Conservation (phyloP, 2,113 vertebrate genomes). For the Nyctereutes procyonoides region DNA sequence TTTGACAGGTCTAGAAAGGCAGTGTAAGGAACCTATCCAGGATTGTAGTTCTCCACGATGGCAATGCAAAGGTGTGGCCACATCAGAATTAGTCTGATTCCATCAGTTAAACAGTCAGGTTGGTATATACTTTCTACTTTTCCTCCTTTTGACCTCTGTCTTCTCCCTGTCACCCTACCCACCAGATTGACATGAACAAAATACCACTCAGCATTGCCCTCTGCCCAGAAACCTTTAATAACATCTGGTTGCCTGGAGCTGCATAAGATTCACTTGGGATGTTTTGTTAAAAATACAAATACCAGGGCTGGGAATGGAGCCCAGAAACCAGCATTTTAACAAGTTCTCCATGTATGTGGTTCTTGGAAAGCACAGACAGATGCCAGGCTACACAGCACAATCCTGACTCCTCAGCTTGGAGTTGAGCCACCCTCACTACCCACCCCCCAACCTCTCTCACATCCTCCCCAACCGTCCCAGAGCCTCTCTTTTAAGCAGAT, state of each 20-base stretch:
- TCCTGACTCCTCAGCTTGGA: neutral
- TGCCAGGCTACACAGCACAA: neutral
- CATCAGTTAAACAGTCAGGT: rapidly evolving
- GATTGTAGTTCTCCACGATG: neutral
- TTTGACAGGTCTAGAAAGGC: neutral
- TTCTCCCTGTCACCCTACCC: neutral
- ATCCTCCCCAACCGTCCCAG: neutral
- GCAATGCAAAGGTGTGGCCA: neutral
- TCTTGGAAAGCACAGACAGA: neutral
- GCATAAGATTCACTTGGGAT: neutral
- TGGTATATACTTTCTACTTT: neutral
- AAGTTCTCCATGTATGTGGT: neutral
- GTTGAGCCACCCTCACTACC: neutral
- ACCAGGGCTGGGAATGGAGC: neutral
- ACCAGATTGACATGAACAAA: neutral
- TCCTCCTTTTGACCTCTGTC: neutral
- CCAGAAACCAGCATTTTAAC: neutral
- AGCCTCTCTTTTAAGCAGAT: neutral
- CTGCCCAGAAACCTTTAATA: neutral
- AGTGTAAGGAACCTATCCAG: neutral
- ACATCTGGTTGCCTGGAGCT: neutral
- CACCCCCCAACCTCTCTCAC: neutral
- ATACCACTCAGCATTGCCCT: neutral
- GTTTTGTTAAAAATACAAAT: neutral
- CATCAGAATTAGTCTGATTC: neutral